Base-by-base conservation (phyloP, 1,140 invertebrate species). In the Sinonovacula constricta region DNA sequence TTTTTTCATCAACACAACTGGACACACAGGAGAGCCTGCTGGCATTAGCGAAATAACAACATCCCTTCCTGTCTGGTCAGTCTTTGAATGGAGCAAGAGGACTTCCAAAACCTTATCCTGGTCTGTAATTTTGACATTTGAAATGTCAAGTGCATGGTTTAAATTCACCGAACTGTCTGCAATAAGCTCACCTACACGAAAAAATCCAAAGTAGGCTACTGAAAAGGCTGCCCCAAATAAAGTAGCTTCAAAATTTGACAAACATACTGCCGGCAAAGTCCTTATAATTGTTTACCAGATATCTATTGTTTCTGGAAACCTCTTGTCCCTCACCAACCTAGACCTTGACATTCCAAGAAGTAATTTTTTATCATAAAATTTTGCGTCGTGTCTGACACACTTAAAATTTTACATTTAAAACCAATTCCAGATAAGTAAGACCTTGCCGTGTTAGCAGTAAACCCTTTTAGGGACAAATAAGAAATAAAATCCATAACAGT, bases 381-480 rank as follows among this genome's bases (percentile, higher is more conserved):
- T 45, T 45, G 39, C 18, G 39, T 45, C 39, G 39, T 45, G 18
- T 45, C 39, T 45, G 39, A 45, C 18, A 45, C 39, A 45, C 39
- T 10, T 45, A 45, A 10, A 45, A 45, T 45, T 45, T 45, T 45
- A 45, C 39, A 45, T 45, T 45, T 45, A 18, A 45, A 45, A 45
- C 39, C 39, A 45, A 45, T 45, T 45, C 39, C 39, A 45, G 39
- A 45, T 45, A 45, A 45, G 39, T 45, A 45, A 45, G 39, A 45
- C 18, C 39, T 45, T 45, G 39, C 39, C 7, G 39, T 45, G 39
- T 18, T 45, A 45, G 39, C 7, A 45, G 39, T 45, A 10, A 45
- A 7, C 39, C 39, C 39, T 45, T 45, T 45, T 18, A 45, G 39
- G 7, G 39, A 45, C 39, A 45, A 18, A 18, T 45, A 45, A 45